Evolutionary conservation across 2,888 invertebrate species (phyloP).

Genomic region (Drosophila longiperda): DNA sequence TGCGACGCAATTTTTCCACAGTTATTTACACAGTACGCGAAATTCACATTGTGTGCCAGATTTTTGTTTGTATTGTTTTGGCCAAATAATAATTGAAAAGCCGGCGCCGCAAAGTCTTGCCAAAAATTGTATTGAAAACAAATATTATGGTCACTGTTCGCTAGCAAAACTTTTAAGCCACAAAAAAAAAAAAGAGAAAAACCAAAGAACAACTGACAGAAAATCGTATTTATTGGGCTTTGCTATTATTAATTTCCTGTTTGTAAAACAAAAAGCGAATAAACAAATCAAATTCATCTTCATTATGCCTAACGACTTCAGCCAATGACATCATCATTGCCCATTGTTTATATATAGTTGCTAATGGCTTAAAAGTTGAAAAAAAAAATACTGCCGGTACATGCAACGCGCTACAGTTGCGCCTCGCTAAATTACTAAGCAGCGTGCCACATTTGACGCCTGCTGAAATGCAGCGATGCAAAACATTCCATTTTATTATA

Average conservation of each 20-base stretch:
- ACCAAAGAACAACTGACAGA: not conserved
- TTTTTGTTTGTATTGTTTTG: constrained; percentile 47
- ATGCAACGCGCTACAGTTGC: not conserved
- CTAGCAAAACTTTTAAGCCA: constrained; percentile 28
- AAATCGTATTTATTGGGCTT: constrained; percentile 14
- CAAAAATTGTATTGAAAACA: constrained; percentile 57
- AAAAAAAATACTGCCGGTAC: constrained; percentile 6
- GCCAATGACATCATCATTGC: constrained; percentile 65
- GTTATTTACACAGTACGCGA: constrained; percentile 51
- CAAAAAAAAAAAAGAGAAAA: constrained; percentile 7
- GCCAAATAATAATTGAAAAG: constrained; percentile 51
- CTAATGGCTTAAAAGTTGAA: constrained; percentile 20
- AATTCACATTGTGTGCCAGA: constrained; percentile 59
- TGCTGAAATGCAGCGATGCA: constrained; percentile 73
- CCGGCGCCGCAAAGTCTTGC: constrained; percentile 73
- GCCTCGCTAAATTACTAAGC: constrained; percentile 20
- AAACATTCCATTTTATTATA: constrained; percentile 28
- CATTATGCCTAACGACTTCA: constrained; percentile 60
- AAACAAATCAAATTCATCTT: constrained; percentile 70
- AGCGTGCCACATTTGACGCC: constrained; percentile 39
- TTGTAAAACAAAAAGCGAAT: constrained; percentile 43
- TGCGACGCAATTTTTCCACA: constrained; percentile 32
- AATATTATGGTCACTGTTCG: constrained; percentile 44
- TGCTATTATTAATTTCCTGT: constrained; percentile 8
- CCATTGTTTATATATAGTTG: constrained; percentile 27